Conservation (phyloP, 2,797 vertebrate species). For the Rhodeus uyekii region DNA sequence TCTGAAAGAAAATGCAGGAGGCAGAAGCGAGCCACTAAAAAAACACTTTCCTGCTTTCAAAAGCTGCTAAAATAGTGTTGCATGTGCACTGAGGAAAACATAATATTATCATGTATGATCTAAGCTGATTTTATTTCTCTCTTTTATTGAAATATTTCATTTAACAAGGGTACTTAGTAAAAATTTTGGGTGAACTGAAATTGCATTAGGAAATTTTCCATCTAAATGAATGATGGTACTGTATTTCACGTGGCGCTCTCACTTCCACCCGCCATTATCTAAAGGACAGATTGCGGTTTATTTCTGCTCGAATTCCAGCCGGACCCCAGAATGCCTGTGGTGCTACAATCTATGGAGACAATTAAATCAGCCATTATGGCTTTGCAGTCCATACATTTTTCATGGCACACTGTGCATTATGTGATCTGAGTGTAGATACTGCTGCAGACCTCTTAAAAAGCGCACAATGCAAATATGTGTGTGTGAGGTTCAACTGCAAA, state of each 20-base stretch:
- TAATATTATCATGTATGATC: neutral
- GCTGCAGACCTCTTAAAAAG: neutral
- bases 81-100: neutral
- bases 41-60: conserved; percentile 1
- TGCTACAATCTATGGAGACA: neutral
- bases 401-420: conserved; percentile 6
- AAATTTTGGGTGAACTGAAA: neutral
- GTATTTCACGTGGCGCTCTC: neutral
- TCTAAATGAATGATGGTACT: neutral
- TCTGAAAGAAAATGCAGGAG: neutral
- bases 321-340: neutral
- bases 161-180: neutral
- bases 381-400: conserved; percentile 28
- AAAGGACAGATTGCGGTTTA: conserved; percentile 29
- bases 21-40: neutral
- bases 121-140: neutral
- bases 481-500: neutral
- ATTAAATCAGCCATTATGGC: conserved; percentile 14
- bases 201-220: neutral
- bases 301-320: neutral
- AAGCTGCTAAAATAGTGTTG: neutral
- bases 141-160: neutral
- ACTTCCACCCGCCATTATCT: conserved; percentile 43
- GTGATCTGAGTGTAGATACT: neutral
- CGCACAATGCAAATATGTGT: neutral